Base-by-base conservation (phyloP, 2,797 vertebrate genomes). In the Knipowitschia caucasica region DNA sequence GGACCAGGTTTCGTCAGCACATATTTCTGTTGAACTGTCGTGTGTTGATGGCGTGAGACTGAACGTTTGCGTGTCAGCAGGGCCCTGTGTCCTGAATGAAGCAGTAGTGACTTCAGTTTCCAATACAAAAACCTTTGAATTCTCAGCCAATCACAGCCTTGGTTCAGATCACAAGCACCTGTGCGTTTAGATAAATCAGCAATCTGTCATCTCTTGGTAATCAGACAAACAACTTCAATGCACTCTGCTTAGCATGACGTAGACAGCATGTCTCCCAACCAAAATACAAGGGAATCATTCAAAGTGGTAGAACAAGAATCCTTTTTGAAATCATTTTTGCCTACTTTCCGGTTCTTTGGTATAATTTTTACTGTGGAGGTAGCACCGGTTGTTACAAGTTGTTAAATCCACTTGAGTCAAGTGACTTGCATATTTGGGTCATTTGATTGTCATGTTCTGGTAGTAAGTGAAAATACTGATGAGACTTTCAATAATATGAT, bases 1-100 rank as follows among this genome's bases (percentile, higher is more conserved):
- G n/a, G n/a, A n/a, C n/a, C n/a, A n/a, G n/a, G n/a, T n/a, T n/a
- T n/a, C n/a, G n/a, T n/a, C n/a, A n/a, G n/a, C 20, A 18, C 38
- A 23, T 10, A 40, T 23, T 21, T 23, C 5, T 20, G 17, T 24
- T 0, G 8, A 20, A 20, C 21, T 8, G 7, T 39, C 21, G 21
- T 72, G 62, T 60, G 68, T 45, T 53, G 63, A 75, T 80, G 75
- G 69, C 72, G 75, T 84, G 83, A 79, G 65, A 67, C 57, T 29
- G 31, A 56, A 47, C 33, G 1, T 23, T 83, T 63, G 83, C 79
- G 70, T 87, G 83, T 82, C 67, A 82, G 53, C 42, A 60, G 0
- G 20, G 34, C 60, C 59, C 46, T 34, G 52, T 33, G 62, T 62
- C 77, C 67, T 89, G 82, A 84, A 53, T 82, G 80, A 85, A 81